Base-by-base conservation (phyloP, 1,140 invertebrate genomes). In the Drosophila cardini region DNA sequence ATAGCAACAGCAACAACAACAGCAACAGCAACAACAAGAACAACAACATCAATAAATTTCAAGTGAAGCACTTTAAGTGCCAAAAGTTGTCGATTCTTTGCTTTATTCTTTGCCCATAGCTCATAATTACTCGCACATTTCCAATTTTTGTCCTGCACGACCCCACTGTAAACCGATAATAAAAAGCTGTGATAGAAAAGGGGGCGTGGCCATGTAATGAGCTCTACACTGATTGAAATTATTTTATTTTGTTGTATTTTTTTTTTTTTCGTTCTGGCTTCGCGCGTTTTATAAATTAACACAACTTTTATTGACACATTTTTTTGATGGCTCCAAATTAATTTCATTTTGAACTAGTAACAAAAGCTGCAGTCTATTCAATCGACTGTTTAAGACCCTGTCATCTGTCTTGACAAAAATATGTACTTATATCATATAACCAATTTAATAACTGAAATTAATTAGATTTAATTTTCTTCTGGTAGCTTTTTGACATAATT, bases 31-130 rank as follows among this genome's bases (percentile, higher is more conserved):
- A 13, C 18, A 36, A 7, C 50, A 53, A 32, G 26, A 61, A 26
- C 7, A 50, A 36, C 21, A 56, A 16, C 34, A 56, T 34, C 34
- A 11, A 38, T 42, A 69, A n/a, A 34, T 21, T 32, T 26, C 21
- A 26, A 26, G 4, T 9, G 83, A 87, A 86, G 83, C 83, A 87
- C 83, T 87, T 73, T 68, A 87, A 87, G 78, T 87, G 69, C 58
- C 77, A 78, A 76, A 26, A 78, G 65, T 75, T 75, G 57, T 56
- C 36, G 56, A 57, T 32, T 50, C 13, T 13, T 18, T 21, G 13
- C 18, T 7, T 4, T 10, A 34, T 43, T 34, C 63, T 43, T 57
- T 52, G 8, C 1, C 21, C 50, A 45, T 38, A 15, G 36, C 45
- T 58, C 67, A 64, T 71, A 75, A 75, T 75, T 71, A 71, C 50